Evolutionary conservation across 2,888 invertebrate genomes (phyloP).

Genomic region (Tinea semifulvella): DNA sequence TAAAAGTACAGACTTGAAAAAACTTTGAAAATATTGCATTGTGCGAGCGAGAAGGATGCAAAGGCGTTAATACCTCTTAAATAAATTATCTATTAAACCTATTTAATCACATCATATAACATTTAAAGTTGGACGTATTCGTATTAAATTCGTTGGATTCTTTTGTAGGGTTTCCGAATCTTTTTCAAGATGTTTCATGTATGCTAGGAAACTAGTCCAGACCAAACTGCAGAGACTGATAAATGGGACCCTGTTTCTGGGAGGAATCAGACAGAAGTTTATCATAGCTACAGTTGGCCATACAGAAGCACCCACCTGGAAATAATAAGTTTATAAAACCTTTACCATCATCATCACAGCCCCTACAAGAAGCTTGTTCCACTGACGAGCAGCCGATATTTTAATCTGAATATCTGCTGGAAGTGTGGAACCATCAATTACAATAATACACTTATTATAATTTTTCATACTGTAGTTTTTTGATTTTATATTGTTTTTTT

Average conservation of each 20-base stretch:
- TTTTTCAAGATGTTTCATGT: constrained; percentile 75
- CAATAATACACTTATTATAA: background rate
- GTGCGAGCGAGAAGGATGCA: no score
- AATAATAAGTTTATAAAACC: no score
- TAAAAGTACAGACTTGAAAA: no score
- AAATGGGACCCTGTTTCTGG: constrained; percentile 79
- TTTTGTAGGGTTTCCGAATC: constrained; percentile 22
- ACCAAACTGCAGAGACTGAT: constrained; percentile 78
- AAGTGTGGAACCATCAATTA: background rate
- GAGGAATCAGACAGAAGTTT: constrained; percentile 76
- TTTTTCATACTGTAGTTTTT: background rate
- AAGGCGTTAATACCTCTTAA: no score
- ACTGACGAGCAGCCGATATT: no score
- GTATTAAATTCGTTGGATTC: background rate
- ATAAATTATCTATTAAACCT: constrained; percentile 1
- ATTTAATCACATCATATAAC: background rate
- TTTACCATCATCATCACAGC: no score
- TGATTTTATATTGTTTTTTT: no score
- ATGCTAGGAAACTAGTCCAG: constrained; percentile 83
- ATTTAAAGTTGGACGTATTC: background rate
- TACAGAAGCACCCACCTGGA: constrained; percentile 73
- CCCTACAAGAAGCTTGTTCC: no score
- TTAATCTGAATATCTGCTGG: background rate
- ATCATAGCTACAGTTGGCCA: constrained; percentile 81
- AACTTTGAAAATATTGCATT: no score